Evolutionary conservation across 2,888 invertebrate genomes (phyloP), one percentile per base, ranked within the genome.

Genomic region (Napeogenes sylphis): DNA sequence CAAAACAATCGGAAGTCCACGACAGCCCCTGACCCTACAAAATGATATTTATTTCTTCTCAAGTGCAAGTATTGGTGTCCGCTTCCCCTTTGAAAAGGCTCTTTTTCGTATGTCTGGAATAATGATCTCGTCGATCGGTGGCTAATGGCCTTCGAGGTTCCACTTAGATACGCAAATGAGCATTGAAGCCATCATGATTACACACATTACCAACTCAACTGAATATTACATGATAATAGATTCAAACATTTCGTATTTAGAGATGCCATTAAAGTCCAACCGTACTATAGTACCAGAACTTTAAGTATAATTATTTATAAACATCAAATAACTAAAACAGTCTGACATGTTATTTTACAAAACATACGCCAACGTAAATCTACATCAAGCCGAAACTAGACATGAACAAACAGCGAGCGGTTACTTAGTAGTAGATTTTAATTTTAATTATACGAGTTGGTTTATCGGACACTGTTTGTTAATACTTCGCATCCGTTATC

Each of bases 141-240:
- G 82, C 86, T 90, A 90, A 90, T 90, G 89, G 89, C 85, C 83
- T 84, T 83, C 81, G 80, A 82, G 84, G 83, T 82, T 80, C 84
- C 87, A 87, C 89, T 90, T 87, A 89, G 90, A 90, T 90, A 90
- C 87, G 90, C 89, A 90, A 90, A 90, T 89, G 90, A 89, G 85
- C 89, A 84, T 84, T 85, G 82, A 80, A 81, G 78, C 80, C 73
- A 76, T 75, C 78, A 74, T 79, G 77, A 82, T 83, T 80, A 81
- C 81, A 72, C 72, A 73, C 77, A 75, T 79, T 78, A 78, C 77
- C 73, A 73, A 74, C 66, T 62, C 54, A 45, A 61, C 62, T 63
- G 60, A 63, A 62, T 63, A 60, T 57, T 30, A 30, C n/a, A 30
- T 45, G n/a, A 30, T 33, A 47, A 53, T 21, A 33, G 5, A 46